These are phyloP conservation scores for Anhinga anhinga DNA, from an alignment of 2,113 vertebrate genomes.

Conservation along the genomic window DNA sequence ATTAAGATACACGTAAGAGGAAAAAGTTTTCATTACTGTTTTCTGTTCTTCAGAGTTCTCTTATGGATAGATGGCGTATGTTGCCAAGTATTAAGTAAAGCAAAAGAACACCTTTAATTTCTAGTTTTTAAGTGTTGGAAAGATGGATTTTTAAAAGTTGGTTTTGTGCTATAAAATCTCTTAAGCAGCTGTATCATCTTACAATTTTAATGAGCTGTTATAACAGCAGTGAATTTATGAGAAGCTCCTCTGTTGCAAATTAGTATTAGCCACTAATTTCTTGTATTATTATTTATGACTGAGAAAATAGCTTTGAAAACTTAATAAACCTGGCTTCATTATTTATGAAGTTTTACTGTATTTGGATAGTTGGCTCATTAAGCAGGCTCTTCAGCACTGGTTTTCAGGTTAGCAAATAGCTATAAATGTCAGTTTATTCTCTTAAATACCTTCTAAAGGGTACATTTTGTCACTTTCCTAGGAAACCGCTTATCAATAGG, in stretches of 20 bases:
- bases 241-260: neutral
- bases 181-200: neutral
- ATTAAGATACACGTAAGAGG: accelerated
- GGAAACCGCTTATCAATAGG: neutral
- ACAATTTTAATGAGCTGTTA: conserved; percentile 27
- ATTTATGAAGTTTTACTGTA: conserved; percentile 23
- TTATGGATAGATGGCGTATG: neutral
- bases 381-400: neutral
- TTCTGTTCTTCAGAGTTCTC: neutral
- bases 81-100: neutral
- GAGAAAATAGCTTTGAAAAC: conserved; percentile 33
- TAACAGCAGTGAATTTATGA: conserved; percentile 10
- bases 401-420: conserved; percentile 3
- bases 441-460: neutral
- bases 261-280: conserved; percentile 20
- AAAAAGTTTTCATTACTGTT: neutral
- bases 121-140: neutral
- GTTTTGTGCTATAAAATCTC: neutral
- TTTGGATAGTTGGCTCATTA: conserved; percentile 27
- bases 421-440: conserved; percentile 3
- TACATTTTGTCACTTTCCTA: neutral
- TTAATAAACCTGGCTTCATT: conserved; percentile 19
- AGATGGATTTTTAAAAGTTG: neutral
- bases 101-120: neutral
- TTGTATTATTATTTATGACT: conserved; percentile 36